Percentiles rank a stretch among this genome's conserved stretches.
Conservation (phyloP, 2,888 invertebrate genomes). For the Acleris literana region DNA sequence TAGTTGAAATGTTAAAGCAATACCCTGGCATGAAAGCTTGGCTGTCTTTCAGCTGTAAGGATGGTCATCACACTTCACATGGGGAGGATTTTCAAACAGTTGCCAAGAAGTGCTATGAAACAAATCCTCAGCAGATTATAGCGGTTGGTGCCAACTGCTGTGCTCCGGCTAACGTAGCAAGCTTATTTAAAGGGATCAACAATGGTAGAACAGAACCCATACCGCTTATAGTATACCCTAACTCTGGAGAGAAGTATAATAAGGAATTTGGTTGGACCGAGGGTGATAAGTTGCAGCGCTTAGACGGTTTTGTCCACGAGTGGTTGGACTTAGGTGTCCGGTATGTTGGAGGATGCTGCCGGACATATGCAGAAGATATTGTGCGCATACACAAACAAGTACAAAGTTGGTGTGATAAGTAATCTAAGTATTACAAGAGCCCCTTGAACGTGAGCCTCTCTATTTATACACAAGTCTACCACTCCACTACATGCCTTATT, state of each 20-base stretch:
- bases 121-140: conserved; percentile 85
- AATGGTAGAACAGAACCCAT: conserved; percentile 64
- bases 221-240: conserved; percentile 94
- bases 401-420: conserved; percentile 49
- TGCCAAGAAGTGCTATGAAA: conserved; percentile 86
- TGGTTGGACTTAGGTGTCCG: conserved; percentile 92
- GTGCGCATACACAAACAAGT: conserved; percentile 78
- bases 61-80: conserved; percentile 84
- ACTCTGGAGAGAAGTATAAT: conserved; percentile 92
- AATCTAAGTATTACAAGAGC: background rate
- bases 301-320: conserved; percentile 87
- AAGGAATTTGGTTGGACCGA: conserved; percentile 86
- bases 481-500: conserved; percentile 9
- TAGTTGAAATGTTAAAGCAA: conserved; percentile 89
- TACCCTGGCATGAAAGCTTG: conserved; percentile 92
- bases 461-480: conserved; percentile 13
- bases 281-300: conserved; percentile 84
- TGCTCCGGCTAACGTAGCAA: conserved; percentile 63
- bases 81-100: conserved; percentile 90
- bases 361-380: conserved; percentile 91
- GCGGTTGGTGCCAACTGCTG: conserved; percentile 96
- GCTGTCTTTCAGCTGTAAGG: conserved; percentile 93
- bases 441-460: conserved; percentile 18
- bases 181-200: conserved; percentile 63
- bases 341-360: conserved; percentile 95